Conservation (phyloP, 2,113 vertebrate species). For the Cercocebus atys region DNA sequence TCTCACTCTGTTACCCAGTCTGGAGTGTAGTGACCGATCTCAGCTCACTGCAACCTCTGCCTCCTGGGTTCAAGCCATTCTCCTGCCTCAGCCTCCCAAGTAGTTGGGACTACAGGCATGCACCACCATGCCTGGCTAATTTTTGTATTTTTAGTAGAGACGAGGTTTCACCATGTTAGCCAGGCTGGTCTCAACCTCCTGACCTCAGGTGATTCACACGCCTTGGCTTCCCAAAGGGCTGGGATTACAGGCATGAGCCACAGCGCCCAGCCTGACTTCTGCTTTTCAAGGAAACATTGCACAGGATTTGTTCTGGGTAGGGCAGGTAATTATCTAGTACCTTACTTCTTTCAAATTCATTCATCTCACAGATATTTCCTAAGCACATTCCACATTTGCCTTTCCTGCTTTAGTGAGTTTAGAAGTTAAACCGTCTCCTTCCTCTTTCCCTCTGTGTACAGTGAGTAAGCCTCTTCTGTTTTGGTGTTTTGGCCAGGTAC, state of each 20-base stretch:
- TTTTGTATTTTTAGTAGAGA: too few species aligned
- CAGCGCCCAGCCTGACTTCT: not conserved
- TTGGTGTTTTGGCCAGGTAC: not conserved
- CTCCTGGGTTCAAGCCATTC: not conserved
- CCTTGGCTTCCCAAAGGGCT: too few species aligned
- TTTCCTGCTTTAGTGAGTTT: not conserved
- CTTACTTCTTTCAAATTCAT: not conserved
- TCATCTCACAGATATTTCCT: not conserved
- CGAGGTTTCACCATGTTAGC: too few species aligned
- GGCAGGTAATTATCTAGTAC: not conserved
- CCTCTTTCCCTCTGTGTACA: not conserved
- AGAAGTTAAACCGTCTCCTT: not conserved
- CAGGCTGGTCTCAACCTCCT: not conserved
- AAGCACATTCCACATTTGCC: too few species aligned
- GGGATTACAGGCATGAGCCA: not conserved
- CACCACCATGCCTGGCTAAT: too few species aligned
- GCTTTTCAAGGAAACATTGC: conserved; percentile 30
- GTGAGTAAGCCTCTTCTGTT: not conserved
- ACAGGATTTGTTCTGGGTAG: not conserved
- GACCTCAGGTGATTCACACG: not conserved
- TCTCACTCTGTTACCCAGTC: not conserved
- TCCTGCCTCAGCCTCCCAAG: too few species aligned
- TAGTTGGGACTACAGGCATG: too few species aligned
- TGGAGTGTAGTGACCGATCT: not conserved
- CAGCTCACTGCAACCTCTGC: too few species aligned